Evolutionary conservation across 2,888 invertebrate genomes (phyloP).

Genomic region (Marronus borbonicus): DNA sequence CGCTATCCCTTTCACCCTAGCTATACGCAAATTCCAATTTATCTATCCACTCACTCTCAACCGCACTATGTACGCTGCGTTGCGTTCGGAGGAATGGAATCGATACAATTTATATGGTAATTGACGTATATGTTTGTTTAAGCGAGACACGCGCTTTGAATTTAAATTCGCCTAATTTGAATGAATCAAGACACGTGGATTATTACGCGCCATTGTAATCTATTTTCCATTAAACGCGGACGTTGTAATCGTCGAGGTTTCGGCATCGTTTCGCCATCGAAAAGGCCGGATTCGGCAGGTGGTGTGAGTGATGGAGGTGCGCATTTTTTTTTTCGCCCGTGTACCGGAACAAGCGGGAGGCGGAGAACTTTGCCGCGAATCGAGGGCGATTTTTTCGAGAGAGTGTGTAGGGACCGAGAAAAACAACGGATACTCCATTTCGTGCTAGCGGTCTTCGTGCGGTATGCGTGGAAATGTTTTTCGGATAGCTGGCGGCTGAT

Average conservation of each 20-base stretch:
- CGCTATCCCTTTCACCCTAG: not conserved
- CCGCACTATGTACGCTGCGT: slow-evolving; percentile 12
- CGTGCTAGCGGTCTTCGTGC: not conserved
- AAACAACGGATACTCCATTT: slow-evolving; percentile 30
- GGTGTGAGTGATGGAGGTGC: slow-evolving; percentile 21
- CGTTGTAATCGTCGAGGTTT: slow-evolving; percentile 42
- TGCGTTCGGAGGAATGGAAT: slow-evolving; percentile 25
- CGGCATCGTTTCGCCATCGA: not conserved
- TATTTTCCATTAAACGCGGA: slow-evolving; percentile 49
- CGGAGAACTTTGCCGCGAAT: not conserved
- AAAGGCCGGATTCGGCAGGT: not conserved
- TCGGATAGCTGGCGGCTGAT: slow-evolving; percentile 14
- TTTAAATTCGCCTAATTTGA: slow-evolving; percentile 55
- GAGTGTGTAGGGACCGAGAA: not conserved
- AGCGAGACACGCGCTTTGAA: slow-evolving; percentile 53
- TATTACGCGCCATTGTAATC: slow-evolving; percentile 45
- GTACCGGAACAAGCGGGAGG: not conserved
- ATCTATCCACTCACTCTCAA: not conserved
- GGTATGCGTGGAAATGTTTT: slow-evolving; percentile 20
- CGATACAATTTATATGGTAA: slow-evolving; percentile 57
- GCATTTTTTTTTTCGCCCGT: too few species aligned
- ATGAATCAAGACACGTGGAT: slow-evolving; percentile 51
- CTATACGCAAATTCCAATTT: not conserved
- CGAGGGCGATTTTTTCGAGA: slow-evolving; percentile 9
- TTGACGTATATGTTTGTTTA: slow-evolving; percentile 53